Evolutionary conservation across 1,140 invertebrate genomes (phyloP).

Genomic region (Epicauta chinensis): DNA sequence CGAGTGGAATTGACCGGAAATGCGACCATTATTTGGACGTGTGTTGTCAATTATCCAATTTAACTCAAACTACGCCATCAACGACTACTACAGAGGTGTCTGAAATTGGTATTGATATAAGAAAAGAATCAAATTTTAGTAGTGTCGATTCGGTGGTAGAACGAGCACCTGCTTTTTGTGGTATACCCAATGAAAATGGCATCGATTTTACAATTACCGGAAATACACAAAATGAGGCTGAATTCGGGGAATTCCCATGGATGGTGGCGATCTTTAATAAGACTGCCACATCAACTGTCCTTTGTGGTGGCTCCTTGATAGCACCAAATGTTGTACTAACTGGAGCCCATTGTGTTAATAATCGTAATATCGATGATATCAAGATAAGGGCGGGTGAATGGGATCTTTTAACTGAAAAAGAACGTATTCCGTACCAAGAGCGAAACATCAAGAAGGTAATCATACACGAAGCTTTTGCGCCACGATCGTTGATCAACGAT

Average conservation of each 20-base stretch:
- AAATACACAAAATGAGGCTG: slow-evolving; percentile 22
- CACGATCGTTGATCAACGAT: slow-evolving; percentile 55
- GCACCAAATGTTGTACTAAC: slow-evolving; percentile 45
- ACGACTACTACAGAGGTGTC: background rate
- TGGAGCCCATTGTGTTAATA: slow-evolving; percentile 44
- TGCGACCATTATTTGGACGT: slow-evolving; percentile 18
- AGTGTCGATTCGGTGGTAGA: background rate
- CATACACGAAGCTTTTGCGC: slow-evolving; percentile 39
- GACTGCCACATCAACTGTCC: background rate
- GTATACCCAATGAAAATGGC: slow-evolving; percentile 9
- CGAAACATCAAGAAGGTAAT: slow-evolving; percentile 41
- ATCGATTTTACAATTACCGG: slow-evolving; percentile 14
- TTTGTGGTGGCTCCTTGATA: slow-evolving; percentile 43
- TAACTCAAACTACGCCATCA: background rate
- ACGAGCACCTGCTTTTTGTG: slow-evolving; percentile 6
- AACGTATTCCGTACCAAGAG: slow-evolving; percentile 56
- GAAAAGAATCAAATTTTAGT: background rate
- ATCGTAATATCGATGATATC: slow-evolving; percentile 49
- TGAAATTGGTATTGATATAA: too few species aligned
- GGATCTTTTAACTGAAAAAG: slow-evolving; percentile 60
- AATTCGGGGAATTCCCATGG: slow-evolving; percentile 56
- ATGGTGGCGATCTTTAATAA: slow-evolving; percentile 44
- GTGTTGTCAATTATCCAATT: slow-evolving; percentile 7
- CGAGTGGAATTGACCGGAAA: background rate
- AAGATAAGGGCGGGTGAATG: slow-evolving; percentile 60